Evolutionary conservation across 1,140 invertebrate genomes (phyloP).

Genomic region (Leptoteleia sp.): DNA sequence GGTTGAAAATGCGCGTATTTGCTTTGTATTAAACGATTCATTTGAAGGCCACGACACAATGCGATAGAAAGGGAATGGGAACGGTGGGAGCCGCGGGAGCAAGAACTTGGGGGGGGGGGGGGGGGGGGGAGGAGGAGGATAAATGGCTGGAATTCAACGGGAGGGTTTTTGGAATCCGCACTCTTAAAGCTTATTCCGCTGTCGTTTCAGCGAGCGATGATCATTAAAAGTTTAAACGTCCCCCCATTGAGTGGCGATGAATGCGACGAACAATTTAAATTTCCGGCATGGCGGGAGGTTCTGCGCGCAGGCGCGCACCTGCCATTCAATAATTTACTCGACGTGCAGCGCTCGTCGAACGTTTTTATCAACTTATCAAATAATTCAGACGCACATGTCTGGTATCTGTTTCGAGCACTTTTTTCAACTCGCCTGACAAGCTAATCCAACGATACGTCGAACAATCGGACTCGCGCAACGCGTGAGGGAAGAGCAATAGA

Average conservation of each 20-base stretch:
- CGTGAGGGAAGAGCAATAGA: too few species aligned
- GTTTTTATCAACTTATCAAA: constrained; percentile 53
- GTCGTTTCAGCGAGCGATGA: constrained; percentile 72
- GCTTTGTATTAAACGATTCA: constrained; percentile 37
- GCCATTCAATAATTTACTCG: constrained; percentile 51
- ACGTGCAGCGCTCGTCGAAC: constrained; percentile 23
- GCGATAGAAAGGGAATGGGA: too few species aligned
- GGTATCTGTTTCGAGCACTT: not conserved
- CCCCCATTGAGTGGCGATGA: constrained; percentile 70
- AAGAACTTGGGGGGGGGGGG: not conserved
- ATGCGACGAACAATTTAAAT: constrained; percentile 72
- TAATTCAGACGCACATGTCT: constrained; percentile 25
- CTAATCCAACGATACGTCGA: constrained; percentile 4
- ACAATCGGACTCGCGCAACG: not conserved
- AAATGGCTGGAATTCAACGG: constrained; percentile 39
- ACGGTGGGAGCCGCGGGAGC: too few species aligned
- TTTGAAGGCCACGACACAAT: constrained; percentile 20
- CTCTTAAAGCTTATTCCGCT: constrained; percentile 72
- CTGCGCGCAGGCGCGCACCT: constrained; percentile 52
- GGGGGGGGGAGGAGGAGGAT: constrained; percentile 6
- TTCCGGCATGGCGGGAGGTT: constrained; percentile 63
- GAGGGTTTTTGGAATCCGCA: constrained; percentile 52
- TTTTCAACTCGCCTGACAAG: not conserved
- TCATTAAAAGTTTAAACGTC: constrained; percentile 79
- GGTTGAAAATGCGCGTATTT: constrained; percentile 20